Base-by-base conservation (phyloP, 2,797 vertebrate genomes). In the Coregonus suidteri region DNA sequence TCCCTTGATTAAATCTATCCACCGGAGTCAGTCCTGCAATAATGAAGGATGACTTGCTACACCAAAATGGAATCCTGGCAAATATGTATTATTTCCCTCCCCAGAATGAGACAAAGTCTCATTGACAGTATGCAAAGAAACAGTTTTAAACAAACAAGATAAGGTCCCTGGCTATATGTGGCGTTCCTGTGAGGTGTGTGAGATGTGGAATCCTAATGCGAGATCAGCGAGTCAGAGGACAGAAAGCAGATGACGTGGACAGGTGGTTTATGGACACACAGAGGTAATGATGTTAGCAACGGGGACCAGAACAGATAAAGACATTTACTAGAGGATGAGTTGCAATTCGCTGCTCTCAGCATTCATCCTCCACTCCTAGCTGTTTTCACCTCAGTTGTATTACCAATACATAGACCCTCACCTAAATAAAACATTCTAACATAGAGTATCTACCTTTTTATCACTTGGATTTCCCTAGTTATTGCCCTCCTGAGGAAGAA, bases 271-370 rank as follows among this genome's bases (percentile, higher is more conserved):
- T 62, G 18, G 6, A 62, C 9, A 9, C n/a, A 11, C 56, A 62
- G n/a, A 78, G 62, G 18, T 73, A 64, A 66, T 70, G 75, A 69
- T 71, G 80, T 82, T 77, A 76, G 73, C 71, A 65, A 47, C 56
- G n/a, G 81, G 15, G 16, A 56, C 14, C 54, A 56, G 15, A 56
- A 56, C 56, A 62, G n/a, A 20, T 62, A 9, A 47, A 11, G 41
- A 47, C 9, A 20, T n/a, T 62, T 64, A 25, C n/a, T n/a, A 25
- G 59, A 64, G 7, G 59, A 25, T 25, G 59, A 25, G 59, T 11
- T 64, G 9, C 59, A 64, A 7, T 64, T 25, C 25, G 25, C 25
- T n/a, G 9, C n/a, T 64, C 16, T 62, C 59, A 20, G 1, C 2
- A 25, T 20, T 25, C n/a, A 62, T 18, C 6, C 18, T 41, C 37